Conservation (phyloP, 2,888 invertebrate species). For the Macrosoma leucophasiata region DNA sequence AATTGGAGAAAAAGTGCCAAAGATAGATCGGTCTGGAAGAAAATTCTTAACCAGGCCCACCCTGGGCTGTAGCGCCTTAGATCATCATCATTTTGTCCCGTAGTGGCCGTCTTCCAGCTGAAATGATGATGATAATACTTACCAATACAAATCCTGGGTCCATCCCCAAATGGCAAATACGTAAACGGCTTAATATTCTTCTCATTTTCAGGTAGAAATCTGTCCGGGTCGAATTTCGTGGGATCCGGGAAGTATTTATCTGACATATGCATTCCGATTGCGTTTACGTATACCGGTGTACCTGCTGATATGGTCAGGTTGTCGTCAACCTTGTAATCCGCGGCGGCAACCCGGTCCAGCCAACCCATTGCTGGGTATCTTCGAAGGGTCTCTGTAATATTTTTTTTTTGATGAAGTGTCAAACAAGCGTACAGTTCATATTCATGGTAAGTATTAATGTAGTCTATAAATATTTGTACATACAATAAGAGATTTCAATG, state of each 20-base stretch:
- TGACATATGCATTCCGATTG: conserved; percentile 43
- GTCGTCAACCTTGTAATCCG: conserved; percentile 38
- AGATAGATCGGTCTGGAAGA: background rate
- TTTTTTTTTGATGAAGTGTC: no score
- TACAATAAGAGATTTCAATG: no score
- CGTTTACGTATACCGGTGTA: conserved; percentile 36
- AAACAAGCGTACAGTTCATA: no score
- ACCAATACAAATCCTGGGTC: conserved; percentile 36
- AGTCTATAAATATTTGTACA: no score
- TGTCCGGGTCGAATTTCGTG: conserved; percentile 65
- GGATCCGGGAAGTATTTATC: conserved; percentile 68
- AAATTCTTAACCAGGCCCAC: no score
- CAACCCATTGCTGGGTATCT: conserved; percentile 44
- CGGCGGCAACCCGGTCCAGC: conserved; percentile 35
- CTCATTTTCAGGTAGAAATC: conserved; percentile 72
- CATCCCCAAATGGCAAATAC: conserved; percentile 70
- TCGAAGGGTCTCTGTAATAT: conserved; percentile 39
- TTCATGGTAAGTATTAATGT: no score
- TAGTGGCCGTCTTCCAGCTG: no score
- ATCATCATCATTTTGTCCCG: no score
- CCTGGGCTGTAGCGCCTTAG: no score
- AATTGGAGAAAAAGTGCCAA: no score
- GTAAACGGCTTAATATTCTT: conserved; percentile 33
- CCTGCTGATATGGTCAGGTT: conserved; percentile 37
- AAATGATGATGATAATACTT: background rate